Evolutionary conservation across 2,888 invertebrate species (phyloP), one percentile per base, ranked within the genome.

Genomic region (Drosophila pseudotakahashii): DNA sequence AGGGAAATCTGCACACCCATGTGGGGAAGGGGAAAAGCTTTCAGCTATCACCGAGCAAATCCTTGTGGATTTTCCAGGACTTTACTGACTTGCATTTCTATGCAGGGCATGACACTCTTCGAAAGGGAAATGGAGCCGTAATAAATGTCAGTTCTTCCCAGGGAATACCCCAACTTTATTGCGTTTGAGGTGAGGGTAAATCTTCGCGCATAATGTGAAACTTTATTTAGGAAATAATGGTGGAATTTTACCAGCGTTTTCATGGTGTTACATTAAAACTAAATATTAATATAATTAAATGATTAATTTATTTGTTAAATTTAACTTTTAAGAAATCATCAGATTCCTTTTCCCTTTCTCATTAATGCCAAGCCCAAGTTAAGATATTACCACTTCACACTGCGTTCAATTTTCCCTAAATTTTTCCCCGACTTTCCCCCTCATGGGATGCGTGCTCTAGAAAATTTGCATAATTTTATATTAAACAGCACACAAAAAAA

Each of bases 11-110:
- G 23, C 34, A 14, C 26, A 23, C n/a, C 48, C 1, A 30, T 47
- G 14, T 39, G 44, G 69, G 16, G 30, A 30, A 30, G 30, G 30
- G 34, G 9, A 45, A 77, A 76, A 83, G 82, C 83, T 88, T 87
- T 84, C 66, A 81, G 82, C 77, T 70, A 84, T 84, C 72, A 79
- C 73, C 73, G 69, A 64, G 44, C 53, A 84, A 85, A 79, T 86
- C 84, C 87, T 61, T 57, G 53, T 61, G 87, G 84, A 85, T 87
- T 81, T 83, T 68, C 55, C 26, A 67, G 61, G 69, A 61, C 16
- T 57, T 78, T 76, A 77, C 85, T 73, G 84, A 75, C 87, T 87
- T 84, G 84, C 87, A 81, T 87, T 77, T 81, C 81, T 77, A 76
- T 76, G 53, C 76, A 79, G 45, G 64, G 34, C 45, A 47, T 34